Percentiles rank a stretch among this genome's conserved stretches.
Evolutionary conservation across 23 tunicate genomes (phyloP).

Genomic region (Ciona savignyi): DNA sequence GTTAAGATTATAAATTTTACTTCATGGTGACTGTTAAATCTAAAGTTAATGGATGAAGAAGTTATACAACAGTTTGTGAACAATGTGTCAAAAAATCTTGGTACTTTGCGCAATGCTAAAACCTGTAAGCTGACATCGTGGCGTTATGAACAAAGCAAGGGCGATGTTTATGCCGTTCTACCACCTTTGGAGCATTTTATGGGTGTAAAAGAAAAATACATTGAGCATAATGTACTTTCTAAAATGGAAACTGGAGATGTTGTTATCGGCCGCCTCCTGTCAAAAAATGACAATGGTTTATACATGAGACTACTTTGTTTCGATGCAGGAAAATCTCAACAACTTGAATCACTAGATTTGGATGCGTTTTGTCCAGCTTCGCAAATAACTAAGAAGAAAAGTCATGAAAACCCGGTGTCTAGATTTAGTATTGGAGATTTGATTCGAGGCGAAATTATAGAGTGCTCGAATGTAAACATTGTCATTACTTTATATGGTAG

Average conservation of each 20-base stretch:
- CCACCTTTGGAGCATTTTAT: constrained; percentile 58
- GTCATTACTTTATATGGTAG: neutral
- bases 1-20: no score
- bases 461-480: neutral
- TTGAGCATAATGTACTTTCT: constrained; percentile 38
- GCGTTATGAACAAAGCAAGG: neutral
- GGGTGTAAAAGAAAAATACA: constrained; percentile 17
- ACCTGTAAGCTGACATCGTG: neutral
- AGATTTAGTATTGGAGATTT: constrained; percentile 44
- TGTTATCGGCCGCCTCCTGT: constrained; percentile 50
- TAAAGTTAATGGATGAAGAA: no score
- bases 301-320: constrained; percentile 31
- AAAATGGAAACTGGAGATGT: constrained; percentile 53
- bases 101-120: neutral
- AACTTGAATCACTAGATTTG: constrained; percentile 38
- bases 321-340: constrained; percentile 66
- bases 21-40: no score
- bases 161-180: neutral
- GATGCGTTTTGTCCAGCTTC: constrained; percentile 37
- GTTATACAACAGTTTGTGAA: neutral
- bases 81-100: neutral
- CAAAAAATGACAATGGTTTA: constrained; percentile 44
- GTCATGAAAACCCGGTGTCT: constrained; percentile 53
- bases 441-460: constrained; percentile 24
- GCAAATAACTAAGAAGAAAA: constrained; percentile 47